Evolutionary conservation across 2,888 invertebrate species (phyloP).

Genomic region (Sthenelais limicola): DNA sequence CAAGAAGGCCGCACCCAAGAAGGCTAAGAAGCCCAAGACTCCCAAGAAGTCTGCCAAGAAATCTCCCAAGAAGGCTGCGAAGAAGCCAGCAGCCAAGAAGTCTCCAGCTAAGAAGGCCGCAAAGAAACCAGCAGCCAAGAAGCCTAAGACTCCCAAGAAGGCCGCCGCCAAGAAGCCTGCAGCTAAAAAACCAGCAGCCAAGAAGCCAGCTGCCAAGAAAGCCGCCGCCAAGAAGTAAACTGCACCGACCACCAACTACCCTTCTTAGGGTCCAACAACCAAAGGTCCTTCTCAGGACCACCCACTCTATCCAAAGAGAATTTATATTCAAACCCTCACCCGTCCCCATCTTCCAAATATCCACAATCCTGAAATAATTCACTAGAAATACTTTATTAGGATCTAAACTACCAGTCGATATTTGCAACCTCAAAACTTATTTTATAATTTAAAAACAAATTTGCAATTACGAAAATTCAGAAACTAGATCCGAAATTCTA

Average conservation of each 20-base stretch:
- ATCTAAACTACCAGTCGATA: no score
- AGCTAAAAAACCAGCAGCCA: neutral
- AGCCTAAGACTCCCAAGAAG: conserved; percentile 38
- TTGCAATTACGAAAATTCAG: no score
- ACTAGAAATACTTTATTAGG: no score
- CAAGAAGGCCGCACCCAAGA: conserved; percentile 55
- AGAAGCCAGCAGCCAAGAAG: conserved; percentile 41
- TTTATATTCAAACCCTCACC: no score
- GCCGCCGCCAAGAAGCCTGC: neutral
- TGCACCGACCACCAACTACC: neutral
- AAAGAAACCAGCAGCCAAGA: conserved; percentile 38
- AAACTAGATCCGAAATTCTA: no score
- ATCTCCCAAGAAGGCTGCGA: conserved; percentile 30
- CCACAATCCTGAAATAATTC: no score
- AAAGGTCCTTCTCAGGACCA: conserved; percentile 40
- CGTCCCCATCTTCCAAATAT: no score
- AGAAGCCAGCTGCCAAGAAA: conserved; percentile 4
- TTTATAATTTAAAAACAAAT: no score
- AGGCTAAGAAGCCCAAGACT: neutral
- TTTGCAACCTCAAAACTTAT: no score
- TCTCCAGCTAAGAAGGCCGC: conserved; percentile 30
- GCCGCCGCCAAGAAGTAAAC: conserved; percentile 24
- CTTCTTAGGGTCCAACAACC: neutral
- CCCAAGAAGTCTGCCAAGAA: conserved; percentile 36
- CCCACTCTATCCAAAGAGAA: conserved; percentile 35